These are phyloP conservation scores for Caerostris extrusa DNA, from an alignment of 1,140 invertebrate species.

Conservation along the genomic window DNA sequence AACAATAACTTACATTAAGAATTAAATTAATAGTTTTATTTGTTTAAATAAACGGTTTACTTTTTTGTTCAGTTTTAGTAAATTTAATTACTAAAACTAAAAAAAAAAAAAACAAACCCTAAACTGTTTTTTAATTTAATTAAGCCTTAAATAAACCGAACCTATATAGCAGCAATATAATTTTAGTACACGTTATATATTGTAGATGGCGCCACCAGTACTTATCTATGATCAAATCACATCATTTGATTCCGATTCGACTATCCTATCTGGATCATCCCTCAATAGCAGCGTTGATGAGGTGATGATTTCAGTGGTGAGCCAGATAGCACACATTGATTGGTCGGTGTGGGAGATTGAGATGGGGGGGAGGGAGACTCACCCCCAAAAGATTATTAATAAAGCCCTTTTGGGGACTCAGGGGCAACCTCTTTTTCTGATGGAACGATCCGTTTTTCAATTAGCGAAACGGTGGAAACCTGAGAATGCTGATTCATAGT, in stretches of 20 bases:
- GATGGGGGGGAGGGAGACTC: not conserved
- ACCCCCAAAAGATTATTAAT: constrained; percentile 65
- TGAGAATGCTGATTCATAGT: constrained; percentile 61
- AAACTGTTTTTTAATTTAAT: too few relatives aligned
- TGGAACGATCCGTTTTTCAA: constrained; percentile 49
- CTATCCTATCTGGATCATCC: constrained; percentile 19
- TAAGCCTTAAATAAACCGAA: too few relatives aligned
- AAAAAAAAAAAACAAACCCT: too few relatives aligned
- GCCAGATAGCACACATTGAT: constrained; percentile 38
- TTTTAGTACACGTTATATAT: not conserved
- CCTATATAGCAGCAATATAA: not conserved
- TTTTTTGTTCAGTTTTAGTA: too few relatives aligned
- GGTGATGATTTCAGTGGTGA: constrained; percentile 43
- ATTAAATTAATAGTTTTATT: too few relatives aligned
- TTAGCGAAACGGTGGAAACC: constrained; percentile 71
- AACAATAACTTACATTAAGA: too few relatives aligned
- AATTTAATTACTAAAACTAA: too few relatives aligned
- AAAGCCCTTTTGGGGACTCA: constrained; percentile 4
- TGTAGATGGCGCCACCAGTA: constrained; percentile 40
- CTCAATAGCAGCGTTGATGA: not conserved
- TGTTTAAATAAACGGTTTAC: too few relatives aligned
- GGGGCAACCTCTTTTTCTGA: constrained; percentile 30
- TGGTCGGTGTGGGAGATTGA: not conserved
- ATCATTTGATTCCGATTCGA: constrained; percentile 18
- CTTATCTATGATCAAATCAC: not conserved